Evolutionary conservation across 2,797 vertebrate genomes (phyloP), one percentile per base, ranked within the genome.

Genomic region (Clarias fuscus): DNA sequence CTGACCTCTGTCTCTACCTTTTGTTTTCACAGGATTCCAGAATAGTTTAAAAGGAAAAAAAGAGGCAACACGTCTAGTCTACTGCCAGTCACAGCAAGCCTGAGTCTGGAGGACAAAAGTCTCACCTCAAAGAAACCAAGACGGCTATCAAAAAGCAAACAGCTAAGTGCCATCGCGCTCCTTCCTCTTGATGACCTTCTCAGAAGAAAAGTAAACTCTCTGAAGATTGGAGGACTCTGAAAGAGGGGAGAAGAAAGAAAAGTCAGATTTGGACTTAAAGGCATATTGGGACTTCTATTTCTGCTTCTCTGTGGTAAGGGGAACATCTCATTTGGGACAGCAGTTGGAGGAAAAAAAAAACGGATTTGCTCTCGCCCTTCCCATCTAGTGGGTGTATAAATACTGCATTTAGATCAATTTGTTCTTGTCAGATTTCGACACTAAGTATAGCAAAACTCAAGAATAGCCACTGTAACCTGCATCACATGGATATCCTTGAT

Each of bases 311-410:
- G 95, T 93, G 94, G 95, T 92, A 91, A 93, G 93, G 85, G 91
- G 90, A 95, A 92, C 90, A 81, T 95, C 94, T 95, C 92, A 94
- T 96, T 96, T 95, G 89, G 92, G 92, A 94, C 91, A 85, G 82
- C 87, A 90, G 87, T 90, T 93, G 92, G 92, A 93, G 86, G 90
- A 91, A 33, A 33, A 33, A 33, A 33, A 91, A 91, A 93, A 94
- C 93, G 92, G 92, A 92, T 91, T 93, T 93, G 90, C 92, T 92
- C 89, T 78, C 88, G 90, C 90, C 90, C 92, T 92, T 92, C 91
- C 92, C 91, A 88, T 91, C 83, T 86, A 90, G 93, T 91, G 92
- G 90, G 91, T 93, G 91, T 88, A 37, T 94, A 95, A 95, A 94
- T 93, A 94, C 93, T 91, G 90, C 90, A 94, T 90, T 91, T 84